Evolutionary conservation across 2,888 invertebrate species (phyloP).

Genomic region (Drosophila flavopinicola): DNA sequence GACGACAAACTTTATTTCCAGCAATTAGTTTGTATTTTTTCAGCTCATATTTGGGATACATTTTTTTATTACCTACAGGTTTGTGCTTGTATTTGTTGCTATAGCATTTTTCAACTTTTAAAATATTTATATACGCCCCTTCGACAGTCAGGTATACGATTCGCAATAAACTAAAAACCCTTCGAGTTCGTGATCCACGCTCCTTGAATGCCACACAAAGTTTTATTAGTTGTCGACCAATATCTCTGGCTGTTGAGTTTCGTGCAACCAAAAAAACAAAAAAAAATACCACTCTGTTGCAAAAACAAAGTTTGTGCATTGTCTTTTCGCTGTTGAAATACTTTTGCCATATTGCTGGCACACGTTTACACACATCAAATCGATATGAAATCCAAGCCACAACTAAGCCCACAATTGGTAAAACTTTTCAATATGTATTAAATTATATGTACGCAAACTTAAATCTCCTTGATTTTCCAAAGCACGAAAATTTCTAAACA

Average conservation of each 20-base stretch:
- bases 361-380: neutral
- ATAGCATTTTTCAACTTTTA: conserved; percentile 59
- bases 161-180: conserved; percentile 18
- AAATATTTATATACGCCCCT: conserved; percentile 62
- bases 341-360: conserved; percentile 15
- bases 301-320: conserved; percentile 43
- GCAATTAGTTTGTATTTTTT: conserved; percentile 76
- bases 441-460: neutral
- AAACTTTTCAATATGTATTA: conserved; percentile 13
- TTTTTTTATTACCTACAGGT: conserved; percentile 1
- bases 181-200: conserved; percentile 33
- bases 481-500: neutral
- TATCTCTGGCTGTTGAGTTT: conserved; percentile 32
- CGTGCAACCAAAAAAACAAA: neutral
- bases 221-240: conserved; percentile 76
- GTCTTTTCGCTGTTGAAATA: conserved; percentile 28
- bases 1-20: conserved; percentile 67
- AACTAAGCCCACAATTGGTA: conserved; percentile 6
- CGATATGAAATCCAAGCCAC: no score
- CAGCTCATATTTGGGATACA: conserved; percentile 35
- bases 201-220: conserved; percentile 60
- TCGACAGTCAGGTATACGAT: conserved; percentile 30
- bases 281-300: neutral
- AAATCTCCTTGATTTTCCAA: neutral
- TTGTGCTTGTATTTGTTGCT: conserved; percentile 36